Evolutionary conservation across 2,797 vertebrate genomes (phyloP).

Genomic region (Carduelis carduelis): DNA sequence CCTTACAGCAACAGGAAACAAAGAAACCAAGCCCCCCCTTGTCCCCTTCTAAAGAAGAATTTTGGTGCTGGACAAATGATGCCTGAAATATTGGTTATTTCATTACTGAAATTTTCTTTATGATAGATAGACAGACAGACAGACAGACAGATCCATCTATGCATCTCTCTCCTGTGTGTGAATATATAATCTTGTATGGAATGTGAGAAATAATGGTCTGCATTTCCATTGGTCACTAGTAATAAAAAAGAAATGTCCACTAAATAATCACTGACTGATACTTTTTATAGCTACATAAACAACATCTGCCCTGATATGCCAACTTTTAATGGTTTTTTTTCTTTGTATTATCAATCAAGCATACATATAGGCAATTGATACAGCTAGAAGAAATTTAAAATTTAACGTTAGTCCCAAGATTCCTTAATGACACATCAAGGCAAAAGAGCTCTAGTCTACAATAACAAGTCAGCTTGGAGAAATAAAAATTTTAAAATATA

Average conservation of each 20-base stretch:
- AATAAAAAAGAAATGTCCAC: neutral
- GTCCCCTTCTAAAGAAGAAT: neutral
- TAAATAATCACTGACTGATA: neutral
- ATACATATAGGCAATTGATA: neutral
- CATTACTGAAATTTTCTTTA: neutral
- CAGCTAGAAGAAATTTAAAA: neutral
- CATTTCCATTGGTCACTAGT: neutral
- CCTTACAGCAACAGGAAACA: neutral
- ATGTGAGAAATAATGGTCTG: neutral
- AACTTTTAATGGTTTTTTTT: neutral
- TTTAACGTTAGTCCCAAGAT: neutral
- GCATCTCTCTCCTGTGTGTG: neutral
- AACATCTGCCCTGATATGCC: neutral
- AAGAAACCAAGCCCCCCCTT: neutral
- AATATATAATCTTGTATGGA: neutral
- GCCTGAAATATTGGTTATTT: neutral
- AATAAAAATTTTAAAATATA: neutral
- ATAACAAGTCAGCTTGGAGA: neutral
- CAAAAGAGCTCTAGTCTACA: neutral
- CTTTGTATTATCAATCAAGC: neutral
- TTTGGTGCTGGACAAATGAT: neutral
- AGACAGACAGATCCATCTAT: too few relatives aligned
- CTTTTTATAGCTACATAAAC: neutral
- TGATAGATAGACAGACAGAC: too few relatives aligned
- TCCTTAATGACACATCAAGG: neutral